Conservation (phyloP, 1,140 invertebrate species). For the Orussus abietinus region DNA sequence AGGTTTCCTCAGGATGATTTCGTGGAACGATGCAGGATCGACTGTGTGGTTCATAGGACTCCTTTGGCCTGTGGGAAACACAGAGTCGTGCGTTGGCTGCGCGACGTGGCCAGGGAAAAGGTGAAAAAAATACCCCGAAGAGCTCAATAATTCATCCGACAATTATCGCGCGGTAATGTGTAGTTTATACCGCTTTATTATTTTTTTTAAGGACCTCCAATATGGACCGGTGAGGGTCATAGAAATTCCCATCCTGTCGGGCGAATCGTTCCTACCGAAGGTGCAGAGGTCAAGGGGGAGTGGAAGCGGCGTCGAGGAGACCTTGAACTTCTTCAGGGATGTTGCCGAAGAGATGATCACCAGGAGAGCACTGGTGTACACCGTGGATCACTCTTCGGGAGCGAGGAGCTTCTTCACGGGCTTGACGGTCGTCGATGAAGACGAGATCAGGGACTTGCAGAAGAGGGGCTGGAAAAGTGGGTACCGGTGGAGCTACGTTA, state of each 20-base stretch:
- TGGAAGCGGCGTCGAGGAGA: slow-evolving; percentile 34
- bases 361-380: slow-evolving; percentile 46
- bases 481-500: too few relatives aligned
- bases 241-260: slow-evolving; percentile 35
- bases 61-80: slow-evolving; percentile 34
- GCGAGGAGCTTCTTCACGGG: slow-evolving; percentile 26
- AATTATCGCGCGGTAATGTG: too few relatives aligned
- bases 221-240: slow-evolving; percentile 46
- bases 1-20: slow-evolving; percentile 28
- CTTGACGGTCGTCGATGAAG: slow-evolving; percentile 43
- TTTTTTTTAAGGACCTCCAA: slow-evolving; percentile 36
- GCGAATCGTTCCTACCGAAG: slow-evolving; percentile 34
- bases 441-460: slow-evolving; percentile 33
- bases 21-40: slow-evolving; percentile 38
- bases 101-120: slow-evolving; percentile 34
- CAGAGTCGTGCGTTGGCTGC: slow-evolving; percentile 32
- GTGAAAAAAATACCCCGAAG: slow-evolving; percentile 20
- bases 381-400: slow-evolving; percentile 32
- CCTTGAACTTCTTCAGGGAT: slow-evolving; percentile 40
- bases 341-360: slow-evolving; percentile 41
- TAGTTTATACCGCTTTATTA: slow-evolving; percentile 12
- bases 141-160: too few relatives aligned
- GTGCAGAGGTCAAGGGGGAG: slow-evolving; percentile 28
- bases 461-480: slow-evolving; percentile 16
- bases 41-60: slow-evolving; percentile 34